Evolutionary conservation across 2,797 vertebrate species (phyloP).

Genomic region (Molossus molossus): DNA sequence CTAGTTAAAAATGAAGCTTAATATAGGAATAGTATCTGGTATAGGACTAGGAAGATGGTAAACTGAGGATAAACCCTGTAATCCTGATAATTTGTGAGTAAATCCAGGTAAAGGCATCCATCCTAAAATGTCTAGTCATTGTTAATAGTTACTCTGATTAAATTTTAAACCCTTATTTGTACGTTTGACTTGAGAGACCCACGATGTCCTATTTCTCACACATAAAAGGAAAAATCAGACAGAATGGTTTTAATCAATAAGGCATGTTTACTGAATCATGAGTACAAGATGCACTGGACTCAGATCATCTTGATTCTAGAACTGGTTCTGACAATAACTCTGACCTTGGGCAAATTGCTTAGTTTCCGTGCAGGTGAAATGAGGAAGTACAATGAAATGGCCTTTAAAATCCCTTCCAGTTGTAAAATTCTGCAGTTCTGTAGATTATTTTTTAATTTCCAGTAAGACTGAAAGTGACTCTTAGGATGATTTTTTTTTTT

Average conservation of each 20-base stretch:
- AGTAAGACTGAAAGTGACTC: not conserved
- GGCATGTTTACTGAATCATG: not conserved
- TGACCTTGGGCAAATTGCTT: not conserved
- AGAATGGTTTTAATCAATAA: not conserved
- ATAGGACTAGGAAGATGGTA: not conserved
- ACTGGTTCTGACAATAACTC: not conserved
- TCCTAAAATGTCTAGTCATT: constrained; percentile 3
- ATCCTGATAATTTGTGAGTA: not conserved
- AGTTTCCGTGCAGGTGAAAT: constrained; percentile 2
- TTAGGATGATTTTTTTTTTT: not conserved
- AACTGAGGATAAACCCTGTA: not conserved
- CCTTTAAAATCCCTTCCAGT: not conserved
- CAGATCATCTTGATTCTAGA: constrained; percentile 5
- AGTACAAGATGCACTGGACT: not conserved
- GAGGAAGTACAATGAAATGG: not conserved
- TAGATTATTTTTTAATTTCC: constrained; percentile 38
- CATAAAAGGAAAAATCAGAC: constrained; percentile 25
- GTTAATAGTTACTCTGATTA: constrained; percentile 37
- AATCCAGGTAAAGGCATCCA: not conserved
- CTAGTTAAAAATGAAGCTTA: constrained; percentile 7
- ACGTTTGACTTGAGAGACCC: not conserved
- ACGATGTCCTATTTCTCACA: not conserved
- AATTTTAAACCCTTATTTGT: not conserved
- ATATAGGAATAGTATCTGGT: not conserved
- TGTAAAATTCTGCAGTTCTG: not conserved